A percentile compares a stretch with the other conserved stretches of the same genome.
These are phyloP conservation scores for Dicrostonyx torquatus DNA, from an alignment of 2,797 vertebrate species.

Conservation along the genomic window DNA sequence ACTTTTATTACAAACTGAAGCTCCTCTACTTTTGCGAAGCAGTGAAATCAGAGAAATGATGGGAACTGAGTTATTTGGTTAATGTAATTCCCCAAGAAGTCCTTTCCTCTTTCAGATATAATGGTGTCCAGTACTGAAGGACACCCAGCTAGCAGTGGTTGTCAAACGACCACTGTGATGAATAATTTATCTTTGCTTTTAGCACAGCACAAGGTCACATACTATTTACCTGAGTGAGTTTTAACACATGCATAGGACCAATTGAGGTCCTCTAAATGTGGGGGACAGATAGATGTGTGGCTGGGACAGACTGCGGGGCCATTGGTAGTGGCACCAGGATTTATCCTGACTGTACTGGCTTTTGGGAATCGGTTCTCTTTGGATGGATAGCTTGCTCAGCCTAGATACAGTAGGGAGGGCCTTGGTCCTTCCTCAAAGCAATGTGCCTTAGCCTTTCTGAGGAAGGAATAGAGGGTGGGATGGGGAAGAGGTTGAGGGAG, in stretches of 20 bases:
- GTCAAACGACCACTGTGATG: background rate
- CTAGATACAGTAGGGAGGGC: too few relatives aligned
- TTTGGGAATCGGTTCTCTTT: too few relatives aligned
- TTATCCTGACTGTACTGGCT: rapidly evolving
- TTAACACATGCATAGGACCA: background rate
- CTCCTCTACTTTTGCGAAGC: background rate
- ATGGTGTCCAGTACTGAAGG: background rate
- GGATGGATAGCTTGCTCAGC: too few relatives aligned
- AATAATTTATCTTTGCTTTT: conserved; percentile 23
- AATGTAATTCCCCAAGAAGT: background rate
- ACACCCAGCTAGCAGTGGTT: conserved; percentile 1
- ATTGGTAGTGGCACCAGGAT: too few relatives aligned
- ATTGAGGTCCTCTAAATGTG: too few relatives aligned
- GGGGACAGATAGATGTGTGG: too few relatives aligned
- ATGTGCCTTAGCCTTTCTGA: too few relatives aligned
- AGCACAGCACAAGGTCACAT: background rate
- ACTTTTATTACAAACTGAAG: background rate
- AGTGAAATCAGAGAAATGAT: background rate
- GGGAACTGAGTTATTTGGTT: background rate
- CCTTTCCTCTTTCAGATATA: background rate
- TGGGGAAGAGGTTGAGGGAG: too few relatives aligned
- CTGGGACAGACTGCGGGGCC: too few relatives aligned
- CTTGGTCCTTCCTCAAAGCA: too few relatives aligned
- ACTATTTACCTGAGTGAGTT: background rate
- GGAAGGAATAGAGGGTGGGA: too few relatives aligned